Evolutionary conservation across 2,888 invertebrate species (phyloP).

Genomic region (Eretmocerus hayati): DNA sequence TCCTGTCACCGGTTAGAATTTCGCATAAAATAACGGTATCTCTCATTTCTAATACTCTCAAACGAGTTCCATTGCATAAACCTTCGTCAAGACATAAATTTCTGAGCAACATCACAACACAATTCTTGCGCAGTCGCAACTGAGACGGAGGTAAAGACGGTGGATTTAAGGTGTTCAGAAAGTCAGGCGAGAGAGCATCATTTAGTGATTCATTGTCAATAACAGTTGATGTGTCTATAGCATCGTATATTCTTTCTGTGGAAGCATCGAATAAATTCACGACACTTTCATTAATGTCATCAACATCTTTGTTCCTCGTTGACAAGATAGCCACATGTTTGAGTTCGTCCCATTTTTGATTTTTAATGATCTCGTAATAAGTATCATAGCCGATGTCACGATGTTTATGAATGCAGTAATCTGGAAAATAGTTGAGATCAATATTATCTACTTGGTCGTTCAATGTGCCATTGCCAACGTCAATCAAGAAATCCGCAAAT

Average conservation of each 20-base stretch:
- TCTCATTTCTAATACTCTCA: too few relatives aligned
- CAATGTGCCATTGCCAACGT: not conserved
- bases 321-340: constrained; percentile 8
- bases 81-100: too few relatives aligned
- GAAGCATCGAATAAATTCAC: too few relatives aligned
- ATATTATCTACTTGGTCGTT: constrained; percentile 3
- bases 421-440: constrained; percentile 5
- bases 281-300: constrained; percentile 17
- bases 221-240: constrained; percentile 8
- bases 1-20: too few relatives aligned
- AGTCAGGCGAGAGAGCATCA: constrained; percentile 10
- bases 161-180: too few relatives aligned
- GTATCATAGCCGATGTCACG: not conserved
- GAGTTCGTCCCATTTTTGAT: constrained; percentile 1
- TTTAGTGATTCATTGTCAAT: constrained; percentile 5
- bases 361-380: not conserved
- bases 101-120: too few relatives aligned
- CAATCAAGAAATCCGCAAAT: constrained; percentile 1
- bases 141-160: too few relatives aligned
- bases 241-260: too few relatives aligned
- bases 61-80: too few relatives aligned
- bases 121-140: too few relatives aligned
- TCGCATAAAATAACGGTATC: too few relatives aligned
- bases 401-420: constrained; percentile 8
- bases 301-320: too few relatives aligned